Conservation (phyloP, 2,113 vertebrate species). For the Mus spicilegus region DNA sequence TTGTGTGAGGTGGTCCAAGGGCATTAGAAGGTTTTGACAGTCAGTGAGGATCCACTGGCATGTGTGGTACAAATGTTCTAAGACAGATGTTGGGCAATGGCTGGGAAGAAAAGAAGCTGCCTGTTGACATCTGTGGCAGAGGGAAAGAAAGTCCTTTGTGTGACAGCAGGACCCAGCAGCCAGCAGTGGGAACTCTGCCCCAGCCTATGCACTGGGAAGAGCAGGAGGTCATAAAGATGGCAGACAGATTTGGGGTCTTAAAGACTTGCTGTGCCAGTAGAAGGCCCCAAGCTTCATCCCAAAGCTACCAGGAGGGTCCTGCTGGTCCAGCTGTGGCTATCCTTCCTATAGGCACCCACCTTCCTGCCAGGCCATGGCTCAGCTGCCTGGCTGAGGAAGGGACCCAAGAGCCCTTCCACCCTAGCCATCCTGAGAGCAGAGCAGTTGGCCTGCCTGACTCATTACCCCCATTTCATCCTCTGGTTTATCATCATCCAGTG, state of each 20-base stretch:
- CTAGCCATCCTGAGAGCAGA: fast-evolving
- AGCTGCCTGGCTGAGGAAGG: background rate
- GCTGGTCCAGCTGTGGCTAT: too few relatives aligned
- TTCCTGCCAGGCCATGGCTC: background rate
- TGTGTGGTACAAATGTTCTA: fast-evolving
- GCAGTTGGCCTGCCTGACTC: background rate
- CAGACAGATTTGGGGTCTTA: background rate
- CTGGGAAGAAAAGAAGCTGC: too few relatives aligned
- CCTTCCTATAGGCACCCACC: too few relatives aligned
- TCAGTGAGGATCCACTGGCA: fast-evolving
- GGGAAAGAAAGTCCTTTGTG: fast-evolving
- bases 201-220: background rate
- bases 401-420: background rate
- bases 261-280: fast-evolving
- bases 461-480: background rate
- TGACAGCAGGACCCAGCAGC: background rate
- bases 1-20: background rate
- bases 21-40: background rate
- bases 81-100: fast-evolving
- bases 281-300: background rate
- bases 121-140: background rate
- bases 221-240: background rate
- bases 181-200: fast-evolving
- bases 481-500: fast-evolving
- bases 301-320: background rate